Evolutionary conservation across 2,113 vertebrate species (phyloP), one percentile per base, ranked within the genome.

Genomic region (Zosterops borbonicus): DNA sequence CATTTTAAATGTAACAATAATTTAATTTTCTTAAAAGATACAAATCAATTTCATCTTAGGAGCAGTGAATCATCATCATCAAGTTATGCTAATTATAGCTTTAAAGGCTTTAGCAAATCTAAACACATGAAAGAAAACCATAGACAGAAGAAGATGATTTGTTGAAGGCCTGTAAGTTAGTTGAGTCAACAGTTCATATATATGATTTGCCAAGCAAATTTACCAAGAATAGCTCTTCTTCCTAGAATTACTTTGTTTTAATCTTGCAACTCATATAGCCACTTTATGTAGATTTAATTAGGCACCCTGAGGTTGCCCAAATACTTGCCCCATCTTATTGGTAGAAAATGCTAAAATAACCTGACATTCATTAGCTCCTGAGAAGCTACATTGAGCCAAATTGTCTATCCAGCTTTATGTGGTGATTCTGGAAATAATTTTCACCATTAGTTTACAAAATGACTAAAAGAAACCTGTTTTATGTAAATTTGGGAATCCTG

Each of bases 341-440:
- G 86, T 41, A 60, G 41, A 83, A 92, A 94, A 83, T 58, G 70
- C 84, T 83, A 88, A 63, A 71, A 19, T 52, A 95, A 46, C 44
- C 50, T 39, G 42, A 49, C 60, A 58, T 86, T 92, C 75, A 92
- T 96, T 86, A 95, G 91, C 78, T 96, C 74, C 70, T 63, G 63
- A 95, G 50, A 69, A 90, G 73, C 74, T 67, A 90, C 56, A 93
- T 53, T 65, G 70, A 71, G 71, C 50, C 77, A 95, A 93, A 96
- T 92, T 33, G 28, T 53, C 52, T 97, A 79, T 59, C 89, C 42
- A 55, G 67, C 33, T 91, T 70, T 94, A 95, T 78, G 88, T 35
- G 76, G 82, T 78, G 78, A 91, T 95, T 92, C 79, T 82, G 29
- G 86, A 76, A 96, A 85, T 81, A 75, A 94, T 90, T 96, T 97